Evolutionary conservation across 1,140 invertebrate species (phyloP), one percentile per base, ranked within the genome.

Genomic region (Rhopalosiphum padi): DNA sequence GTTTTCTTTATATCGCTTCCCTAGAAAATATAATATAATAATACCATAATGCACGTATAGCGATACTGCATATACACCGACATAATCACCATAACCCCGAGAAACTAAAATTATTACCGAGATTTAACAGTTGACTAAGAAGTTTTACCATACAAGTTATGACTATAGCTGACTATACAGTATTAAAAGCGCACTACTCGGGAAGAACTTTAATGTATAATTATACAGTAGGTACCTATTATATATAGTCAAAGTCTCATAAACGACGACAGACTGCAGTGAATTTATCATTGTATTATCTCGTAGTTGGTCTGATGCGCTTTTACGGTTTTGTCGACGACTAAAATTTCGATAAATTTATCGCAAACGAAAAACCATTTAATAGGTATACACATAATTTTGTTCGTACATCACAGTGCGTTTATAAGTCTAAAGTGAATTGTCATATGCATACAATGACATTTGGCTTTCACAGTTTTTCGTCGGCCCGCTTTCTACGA

Each of bases 141-240:
- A 86, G 25, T 86, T 46, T 86, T 86, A 86, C 85, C 85, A 43
- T 43, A 11, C 41, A 86, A 46, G 25, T 86, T 86, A 86, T 43
- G 41, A 86, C 83, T 86, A 0, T 86, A 0, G 43, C 9, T 43
- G 41, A 86, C 41, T 86, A 46, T n/a, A n/a, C 8, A 15, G 48
- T 46, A 86, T 85, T 85, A 43, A 43, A 43, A 43, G 82, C 7
- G 0, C 23, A 9, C 23, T 30, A 25, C 25, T 86, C 15, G 25
- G 11, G 15, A 25, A 86, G 6, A 86, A 43, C 85, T 41, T 43
- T 46, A n/a, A n/a, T 77, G 60, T n/a, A 77, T 77, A 77, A 77
- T 77, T n/a, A 77, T 77, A n/a, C 30, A n/a, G 30, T 35, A n/a
- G 30, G 30, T n/a, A 77, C 30, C 4, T n/a, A n/a, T n/a, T 68